Conservation (phyloP, 2,888 invertebrate genomes). For the Sphaerophoria taeniata region DNA sequence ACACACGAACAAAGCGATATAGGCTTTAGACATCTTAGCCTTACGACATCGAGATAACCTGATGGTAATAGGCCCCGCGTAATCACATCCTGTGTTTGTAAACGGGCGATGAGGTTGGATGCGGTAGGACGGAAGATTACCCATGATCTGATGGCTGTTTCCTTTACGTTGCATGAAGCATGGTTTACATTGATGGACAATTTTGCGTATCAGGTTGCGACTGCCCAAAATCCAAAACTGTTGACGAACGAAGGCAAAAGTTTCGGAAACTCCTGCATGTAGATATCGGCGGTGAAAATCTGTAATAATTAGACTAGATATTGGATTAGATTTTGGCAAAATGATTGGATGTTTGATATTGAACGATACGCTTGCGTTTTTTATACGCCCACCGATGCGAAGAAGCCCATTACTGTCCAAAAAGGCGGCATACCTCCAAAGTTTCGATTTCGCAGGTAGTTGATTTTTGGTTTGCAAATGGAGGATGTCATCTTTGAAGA, state of each 20-base stretch:
- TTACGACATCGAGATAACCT: conserved; percentile 33
- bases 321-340: conserved; percentile 25
- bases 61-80: conserved; percentile 54
- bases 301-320: conserved; percentile 35
- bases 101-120: conserved; percentile 36
- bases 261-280: conserved; percentile 47
- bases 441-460: conserved; percentile 22
- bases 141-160: conserved; percentile 51
- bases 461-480: neutral
- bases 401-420: conserved; percentile 28
- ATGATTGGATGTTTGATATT: conserved; percentile 42
- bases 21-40: conserved; percentile 34
- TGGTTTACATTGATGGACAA: conserved; percentile 35
- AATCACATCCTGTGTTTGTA: conserved; percentile 44
- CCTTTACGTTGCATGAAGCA: conserved; percentile 60
- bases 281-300: conserved; percentile 38
- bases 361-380: conserved; percentile 21
- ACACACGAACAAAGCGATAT: conserved; percentile 60
- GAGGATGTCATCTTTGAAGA: conserved; percentile 13
- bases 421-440: conserved; percentile 15
- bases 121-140: conserved; percentile 38
- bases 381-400: conserved; percentile 21
- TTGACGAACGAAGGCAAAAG: conserved; percentile 39
- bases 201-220: conserved; percentile 47
- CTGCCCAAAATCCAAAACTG: conserved; percentile 60